Percentiles rank a stretch among this genome's conserved stretches.
phyloP scores from a whole-genome alignment of 2,888 invertebrate genomes.

The Linnaemya vulpina region DNA sequence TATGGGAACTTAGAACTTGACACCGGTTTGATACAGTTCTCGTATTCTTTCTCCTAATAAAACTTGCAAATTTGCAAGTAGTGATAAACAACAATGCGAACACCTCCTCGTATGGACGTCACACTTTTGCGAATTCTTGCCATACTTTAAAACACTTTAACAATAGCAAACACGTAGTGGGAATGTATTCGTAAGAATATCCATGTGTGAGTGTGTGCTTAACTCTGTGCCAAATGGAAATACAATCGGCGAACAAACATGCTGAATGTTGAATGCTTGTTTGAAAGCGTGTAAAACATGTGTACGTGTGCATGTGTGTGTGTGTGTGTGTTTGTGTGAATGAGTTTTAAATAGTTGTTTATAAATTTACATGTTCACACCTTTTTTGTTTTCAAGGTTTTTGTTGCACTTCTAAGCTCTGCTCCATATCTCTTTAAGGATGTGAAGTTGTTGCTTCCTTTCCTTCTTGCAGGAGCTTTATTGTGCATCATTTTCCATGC shows the following conservation, averaged over 20 bases:
- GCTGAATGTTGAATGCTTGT: slow-evolving; percentile 24
- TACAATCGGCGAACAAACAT: slow-evolving; percentile 17
- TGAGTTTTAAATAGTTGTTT: slow-evolving; percentile 27
- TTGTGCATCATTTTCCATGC: slow-evolving; percentile 19
- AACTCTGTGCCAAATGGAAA: slow-evolving; percentile 5
- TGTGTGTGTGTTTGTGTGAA: not conserved
- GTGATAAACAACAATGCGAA: too few species aligned
- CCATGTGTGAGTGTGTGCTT: not conserved
- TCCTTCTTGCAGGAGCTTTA: not conserved
- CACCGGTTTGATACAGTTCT: too few species aligned
- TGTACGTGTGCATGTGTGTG: not conserved
- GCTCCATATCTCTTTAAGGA: not conserved
- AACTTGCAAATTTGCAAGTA: too few species aligned
- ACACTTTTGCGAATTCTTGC: slow-evolving; percentile 19
- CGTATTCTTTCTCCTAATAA: too few species aligned
- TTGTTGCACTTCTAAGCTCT: slow-evolving; percentile 4
- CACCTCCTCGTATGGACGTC: slow-evolving; percentile 17
- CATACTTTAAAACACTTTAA: slow-evolving; percentile 27
- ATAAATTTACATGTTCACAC: slow-evolving; percentile 52
- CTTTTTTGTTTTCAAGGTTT: slow-evolving; percentile 43
- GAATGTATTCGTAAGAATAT: slow-evolving; percentile 26
- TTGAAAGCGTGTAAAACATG: slow-evolving; percentile 6
- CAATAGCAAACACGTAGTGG: slow-evolving; percentile 19
- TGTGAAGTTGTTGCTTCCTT: not conserved
- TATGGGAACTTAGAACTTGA: too few species aligned